phyloP scores from a whole-genome alignment of 2,888 invertebrate genomes.

The Callyntrura sp. region DNA sequence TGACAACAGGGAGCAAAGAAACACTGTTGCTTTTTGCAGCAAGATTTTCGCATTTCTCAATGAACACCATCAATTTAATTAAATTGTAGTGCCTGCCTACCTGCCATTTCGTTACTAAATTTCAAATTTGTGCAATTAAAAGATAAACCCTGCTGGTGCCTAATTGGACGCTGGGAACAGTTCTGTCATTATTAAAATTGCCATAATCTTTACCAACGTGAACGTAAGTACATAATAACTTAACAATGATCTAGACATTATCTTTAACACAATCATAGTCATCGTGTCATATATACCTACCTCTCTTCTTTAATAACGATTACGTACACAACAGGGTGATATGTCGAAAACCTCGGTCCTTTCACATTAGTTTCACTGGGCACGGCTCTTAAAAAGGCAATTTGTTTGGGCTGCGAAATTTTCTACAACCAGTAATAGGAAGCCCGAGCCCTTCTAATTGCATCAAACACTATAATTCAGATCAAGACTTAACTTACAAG shows the following conservation, averaged over 20 bases:
- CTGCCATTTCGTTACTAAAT: neutral
- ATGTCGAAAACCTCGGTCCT: neutral
- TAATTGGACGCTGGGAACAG: constrained; percentile 42
- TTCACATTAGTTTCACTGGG: constrained; percentile 15
- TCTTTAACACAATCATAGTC: constrained; percentile 9
- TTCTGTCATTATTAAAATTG: neutral
- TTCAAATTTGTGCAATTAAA: constrained; percentile 27
- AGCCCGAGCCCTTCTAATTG: constrained; percentile 5
- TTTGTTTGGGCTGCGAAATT: constrained; percentile 34
- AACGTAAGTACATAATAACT: constrained; percentile 7
- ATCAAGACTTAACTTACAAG: neutral
- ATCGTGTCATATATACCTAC: constrained; percentile 13
- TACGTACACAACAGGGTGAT: neutral
- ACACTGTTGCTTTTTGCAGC: neutral
- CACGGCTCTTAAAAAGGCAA: constrained; percentile 6
- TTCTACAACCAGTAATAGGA: neutral
- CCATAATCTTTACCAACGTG: constrained; percentile 19
- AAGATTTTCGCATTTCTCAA: neutral
- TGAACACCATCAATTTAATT: neutral
- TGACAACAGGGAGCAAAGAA: neutral
- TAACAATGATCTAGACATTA: neutral
- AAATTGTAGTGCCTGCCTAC: neutral
- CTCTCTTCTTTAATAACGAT: neutral
- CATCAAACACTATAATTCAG: constrained; percentile 19
- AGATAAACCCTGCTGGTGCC: constrained; percentile 12